These are phyloP conservation scores for Steatornis caripensis DNA, from an alignment of 2,113 vertebrate genomes.

Conservation along the genomic window DNA sequence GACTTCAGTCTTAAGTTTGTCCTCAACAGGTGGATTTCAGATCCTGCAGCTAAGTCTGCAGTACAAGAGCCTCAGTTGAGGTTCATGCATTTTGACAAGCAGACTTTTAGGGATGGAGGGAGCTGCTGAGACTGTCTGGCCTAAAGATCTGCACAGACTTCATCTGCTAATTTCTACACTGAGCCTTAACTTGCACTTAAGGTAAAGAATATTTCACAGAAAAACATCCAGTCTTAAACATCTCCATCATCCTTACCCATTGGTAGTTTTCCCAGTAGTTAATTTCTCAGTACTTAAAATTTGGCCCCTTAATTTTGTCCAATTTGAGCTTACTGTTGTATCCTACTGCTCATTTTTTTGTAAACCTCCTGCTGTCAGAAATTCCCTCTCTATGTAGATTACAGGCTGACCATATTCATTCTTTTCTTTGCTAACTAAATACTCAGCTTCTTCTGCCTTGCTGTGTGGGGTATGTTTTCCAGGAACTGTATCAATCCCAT, in stretches of 20 bases:
- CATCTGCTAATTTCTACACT: background rate
- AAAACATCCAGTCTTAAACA: background rate
- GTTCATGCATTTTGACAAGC: background rate
- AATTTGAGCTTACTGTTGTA: background rate
- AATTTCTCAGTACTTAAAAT: background rate
- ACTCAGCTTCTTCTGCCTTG: background rate
- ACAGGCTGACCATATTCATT: background rate
- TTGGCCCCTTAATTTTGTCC: background rate
- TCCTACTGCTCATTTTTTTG: background rate
- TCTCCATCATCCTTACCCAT: background rate
- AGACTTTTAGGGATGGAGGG: background rate
- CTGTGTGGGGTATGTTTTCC: background rate
- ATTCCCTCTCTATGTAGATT: background rate
- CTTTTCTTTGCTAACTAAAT: background rate
- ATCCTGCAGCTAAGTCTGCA: background rate
- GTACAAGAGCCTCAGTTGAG: background rate
- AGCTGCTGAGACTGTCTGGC: background rate
- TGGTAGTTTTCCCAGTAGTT: background rate
- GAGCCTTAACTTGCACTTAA: background rate
- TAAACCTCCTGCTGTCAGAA: background rate
- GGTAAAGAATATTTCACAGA: background rate
- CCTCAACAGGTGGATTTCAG: background rate
- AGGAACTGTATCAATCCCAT: background rate
- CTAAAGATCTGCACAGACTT: background rate
- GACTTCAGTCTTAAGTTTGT: background rate